These are phyloP conservation scores for Pristionchus entomophagus DNA, from an alignment of 2,888 invertebrate species.

Conservation along the genomic window DNA sequence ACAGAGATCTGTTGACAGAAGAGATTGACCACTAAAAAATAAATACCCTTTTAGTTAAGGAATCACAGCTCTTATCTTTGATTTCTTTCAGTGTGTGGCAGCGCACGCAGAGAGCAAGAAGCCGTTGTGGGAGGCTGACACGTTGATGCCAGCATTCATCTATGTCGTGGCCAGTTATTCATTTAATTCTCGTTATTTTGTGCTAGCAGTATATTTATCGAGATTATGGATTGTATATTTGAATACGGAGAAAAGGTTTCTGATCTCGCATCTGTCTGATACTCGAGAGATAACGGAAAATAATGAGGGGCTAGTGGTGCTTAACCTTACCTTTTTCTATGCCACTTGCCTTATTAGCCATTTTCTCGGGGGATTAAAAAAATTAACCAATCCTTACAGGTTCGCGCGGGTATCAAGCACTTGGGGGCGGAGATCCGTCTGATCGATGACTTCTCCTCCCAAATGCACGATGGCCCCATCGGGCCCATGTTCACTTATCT, in stretches of 20 bases:
- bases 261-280: too few species aligned
- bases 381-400: background rate
- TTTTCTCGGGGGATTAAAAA: too few species aligned
- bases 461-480: background rate
- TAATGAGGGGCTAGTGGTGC: too few species aligned
- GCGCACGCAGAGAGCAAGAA: conserved; percentile 26
- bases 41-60: background rate
- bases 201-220: too few species aligned
- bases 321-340: too few species aligned
- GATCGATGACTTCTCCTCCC: conserved; percentile 25
- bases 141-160: conserved; percentile 37
- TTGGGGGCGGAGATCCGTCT: conserved; percentile 41
- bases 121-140: conserved; percentile 10
- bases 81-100: conserved; percentile 1
- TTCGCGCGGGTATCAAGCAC: conserved; percentile 37
- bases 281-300: too few species aligned
- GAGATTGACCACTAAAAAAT: too few species aligned
- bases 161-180: conserved; percentile 28
- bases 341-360: too few species aligned
- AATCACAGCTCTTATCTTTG: background rate
- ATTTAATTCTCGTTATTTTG: too few species aligned
- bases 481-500: conserved; percentile 31
- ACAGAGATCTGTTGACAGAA: too few species aligned
- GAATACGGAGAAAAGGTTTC: too few species aligned
- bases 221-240: too few species aligned